A percentile compares a stretch with the other conserved stretches of the same genome.
These are phyloP conservation scores for Gnathonemus echidnorhynchus DNA, from an alignment of 2,113 vertebrate genomes.

Conservation along the genomic window DNA sequence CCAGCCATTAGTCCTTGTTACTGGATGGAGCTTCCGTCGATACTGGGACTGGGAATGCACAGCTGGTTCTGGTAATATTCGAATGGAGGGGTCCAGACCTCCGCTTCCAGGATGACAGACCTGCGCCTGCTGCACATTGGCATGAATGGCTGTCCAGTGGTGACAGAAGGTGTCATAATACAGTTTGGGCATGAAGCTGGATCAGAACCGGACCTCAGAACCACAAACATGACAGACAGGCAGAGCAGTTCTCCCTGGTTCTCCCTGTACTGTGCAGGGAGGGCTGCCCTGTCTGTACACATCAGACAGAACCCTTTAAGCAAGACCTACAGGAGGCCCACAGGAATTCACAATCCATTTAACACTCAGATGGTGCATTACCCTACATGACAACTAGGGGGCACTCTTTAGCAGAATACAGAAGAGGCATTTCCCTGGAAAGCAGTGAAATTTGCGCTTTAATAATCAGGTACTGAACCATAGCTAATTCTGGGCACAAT, in stretches of 20 bases:
- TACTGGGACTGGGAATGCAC: conserved; percentile 37
- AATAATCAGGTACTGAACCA: not conserved
- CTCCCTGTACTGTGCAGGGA: not conserved
- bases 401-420: not conserved
- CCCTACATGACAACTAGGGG: not conserved
- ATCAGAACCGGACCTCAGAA: not conserved
- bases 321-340: not conserved
- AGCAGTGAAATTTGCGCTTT: not conserved
- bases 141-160: conserved; percentile 14
- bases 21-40: not conserved
- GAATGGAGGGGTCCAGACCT: conserved; percentile 29
- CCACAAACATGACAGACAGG: not conserved
- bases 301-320: not conserved
- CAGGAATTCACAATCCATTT: not conserved
- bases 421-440: not conserved
- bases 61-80: conserved; percentile 50
- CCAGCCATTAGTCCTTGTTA: not conserved
- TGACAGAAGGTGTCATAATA: conserved; percentile 22
- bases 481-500: not conserved
- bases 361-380: not conserved
- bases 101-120: conserved; percentile 40
- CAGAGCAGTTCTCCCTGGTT: too few relatives aligned
- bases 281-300: not conserved
- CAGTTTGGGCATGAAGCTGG: not conserved
- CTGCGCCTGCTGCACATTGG: conserved; percentile 20